Percentiles rank a stretch among this genome's conserved stretches.
Evolutionary conservation across 2,797 vertebrate species (phyloP).

Genomic region (Gambusia yucatana): DNA sequence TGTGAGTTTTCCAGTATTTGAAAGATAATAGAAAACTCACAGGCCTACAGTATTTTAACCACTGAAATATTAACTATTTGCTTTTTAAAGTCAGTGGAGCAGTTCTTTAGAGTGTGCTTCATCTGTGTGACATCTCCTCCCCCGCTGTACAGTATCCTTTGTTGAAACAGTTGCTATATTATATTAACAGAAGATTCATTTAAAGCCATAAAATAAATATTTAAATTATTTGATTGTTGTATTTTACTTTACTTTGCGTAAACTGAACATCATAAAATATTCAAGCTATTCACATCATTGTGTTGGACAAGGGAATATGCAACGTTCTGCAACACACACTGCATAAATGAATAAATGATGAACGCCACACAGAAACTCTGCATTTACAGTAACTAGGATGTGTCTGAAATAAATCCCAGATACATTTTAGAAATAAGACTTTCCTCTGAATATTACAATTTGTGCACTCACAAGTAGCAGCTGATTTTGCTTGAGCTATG

Average conservation of each 20-base stretch:
- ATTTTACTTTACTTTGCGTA: slow-evolving; percentile 6
- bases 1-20: slow-evolving; percentile 27
- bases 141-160: slow-evolving; percentile 12
- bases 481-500: background rate
- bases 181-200: slow-evolving; percentile 37
- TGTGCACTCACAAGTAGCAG: background rate
- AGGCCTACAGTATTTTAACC: slow-evolving; percentile 26
- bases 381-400: background rate
- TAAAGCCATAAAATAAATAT: slow-evolving; percentile 71
- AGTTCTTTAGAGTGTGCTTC: slow-evolving; percentile 30
- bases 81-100: slow-evolving; percentile 31
- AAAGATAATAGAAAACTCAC: slow-evolving; percentile 44
- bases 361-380: background rate
- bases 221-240: slow-evolving; percentile 42
- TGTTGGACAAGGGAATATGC: background rate
- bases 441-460: background rate
- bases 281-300: background rate
- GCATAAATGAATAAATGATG: slow-evolving; percentile 1
- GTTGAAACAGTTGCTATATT: slow-evolving; percentile 36
- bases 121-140: slow-evolving; percentile 41
- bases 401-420: background rate
- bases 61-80: slow-evolving; percentile 59
- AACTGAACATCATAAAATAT: background rate
- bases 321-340: background rate
- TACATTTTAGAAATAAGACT: background rate